Conservation (phyloP, 2,113 vertebrate species). For the Callipepla californica region DNA sequence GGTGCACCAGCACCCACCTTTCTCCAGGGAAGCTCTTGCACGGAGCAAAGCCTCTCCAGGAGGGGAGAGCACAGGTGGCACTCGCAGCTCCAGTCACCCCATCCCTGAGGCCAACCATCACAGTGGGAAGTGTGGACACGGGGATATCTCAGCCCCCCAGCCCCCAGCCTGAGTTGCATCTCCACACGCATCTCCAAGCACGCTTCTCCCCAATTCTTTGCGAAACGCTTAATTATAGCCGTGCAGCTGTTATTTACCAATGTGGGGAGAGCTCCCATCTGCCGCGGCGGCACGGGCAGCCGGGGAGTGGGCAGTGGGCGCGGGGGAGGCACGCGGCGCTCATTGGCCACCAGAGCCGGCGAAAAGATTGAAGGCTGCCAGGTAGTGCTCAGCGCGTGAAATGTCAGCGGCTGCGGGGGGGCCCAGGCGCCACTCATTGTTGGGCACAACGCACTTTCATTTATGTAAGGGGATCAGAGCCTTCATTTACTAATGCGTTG, state of each 20-base stretch:
- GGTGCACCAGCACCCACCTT: accelerated
- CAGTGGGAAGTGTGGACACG: not conserved
- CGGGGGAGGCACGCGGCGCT: not conserved
- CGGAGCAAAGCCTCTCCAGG: not conserved
- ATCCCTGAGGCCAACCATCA: not conserved
- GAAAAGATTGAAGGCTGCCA: slow-evolving; percentile 55
- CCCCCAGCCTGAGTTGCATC: not conserved
- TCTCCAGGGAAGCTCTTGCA: accelerated
- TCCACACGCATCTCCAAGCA: not conserved
- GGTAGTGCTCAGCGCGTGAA: slow-evolving; percentile 57
- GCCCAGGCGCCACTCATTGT: not conserved
- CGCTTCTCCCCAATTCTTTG: not conserved
- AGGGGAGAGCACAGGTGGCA: not conserved
- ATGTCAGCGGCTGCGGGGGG: slow-evolving; percentile 21
- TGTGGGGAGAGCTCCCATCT: slow-evolving; percentile 55
- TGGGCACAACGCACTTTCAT: not conserved
- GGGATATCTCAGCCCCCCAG: not conserved
- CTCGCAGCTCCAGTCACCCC: not conserved
- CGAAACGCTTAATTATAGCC: not conserved
- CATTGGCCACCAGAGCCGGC: slow-evolving; percentile 34
- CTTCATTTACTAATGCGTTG: slow-evolving; percentile 6
- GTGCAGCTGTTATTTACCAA: slow-evolving; percentile 30
- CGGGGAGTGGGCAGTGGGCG: slow-evolving; percentile 57
- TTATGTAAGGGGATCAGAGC: slow-evolving; percentile 55
- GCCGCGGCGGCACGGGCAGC: not conserved